Base-by-base conservation (phyloP, 2,797 vertebrate genomes). In the Tarsius wallacei region DNA sequence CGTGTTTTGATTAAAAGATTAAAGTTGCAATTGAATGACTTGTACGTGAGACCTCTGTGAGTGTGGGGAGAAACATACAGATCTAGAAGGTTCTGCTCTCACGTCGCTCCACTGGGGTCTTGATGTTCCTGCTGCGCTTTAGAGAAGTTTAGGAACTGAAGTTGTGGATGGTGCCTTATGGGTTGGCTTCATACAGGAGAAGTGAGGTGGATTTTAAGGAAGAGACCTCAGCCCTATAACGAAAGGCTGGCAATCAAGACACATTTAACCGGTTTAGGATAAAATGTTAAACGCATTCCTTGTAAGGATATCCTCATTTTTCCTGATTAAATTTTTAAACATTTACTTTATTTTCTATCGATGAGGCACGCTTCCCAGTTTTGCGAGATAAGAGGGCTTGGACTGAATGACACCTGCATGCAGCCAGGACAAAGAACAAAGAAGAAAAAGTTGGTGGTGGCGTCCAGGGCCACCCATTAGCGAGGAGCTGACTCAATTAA, bases 251-350 rank as follows among this genome's bases (percentile, higher is more conserved):
- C 21, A 84, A 49, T 42, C 71, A 88, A 84, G 16, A 2, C 31
- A 19, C 4, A 17, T 86, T 90, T 63, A 63, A 33, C 85, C 85
- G 11, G 64, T 92, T 82, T 91, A 74, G 71, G 91, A 84, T 87
- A 77, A 87, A 90, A 83, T 73, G 14, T 86, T 82, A 68, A 91
- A 77, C 49, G 26, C 19, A 64, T 57, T 64, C 17, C 61, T 97
- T 83, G 89, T 53, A 4, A 91, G 51, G 28, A 86, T 94, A 93
- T 76, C 21, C 31, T 68, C 24, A n/a, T 85, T 61, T 77, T 95
- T 93, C 12, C 51, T 31, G 80, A 51, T 89, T 47, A 80, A 61
- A 11, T 78, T 77, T 94, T 80, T 36, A n/a, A 22, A 28, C 53
- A 76, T 47, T 68, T 86, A 42, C 42, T 42, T 42, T 42, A 33